These are phyloP conservation scores for Coracopsis vasa DNA, from an alignment of 2,113 vertebrate genomes.

Conservation along the genomic window DNA sequence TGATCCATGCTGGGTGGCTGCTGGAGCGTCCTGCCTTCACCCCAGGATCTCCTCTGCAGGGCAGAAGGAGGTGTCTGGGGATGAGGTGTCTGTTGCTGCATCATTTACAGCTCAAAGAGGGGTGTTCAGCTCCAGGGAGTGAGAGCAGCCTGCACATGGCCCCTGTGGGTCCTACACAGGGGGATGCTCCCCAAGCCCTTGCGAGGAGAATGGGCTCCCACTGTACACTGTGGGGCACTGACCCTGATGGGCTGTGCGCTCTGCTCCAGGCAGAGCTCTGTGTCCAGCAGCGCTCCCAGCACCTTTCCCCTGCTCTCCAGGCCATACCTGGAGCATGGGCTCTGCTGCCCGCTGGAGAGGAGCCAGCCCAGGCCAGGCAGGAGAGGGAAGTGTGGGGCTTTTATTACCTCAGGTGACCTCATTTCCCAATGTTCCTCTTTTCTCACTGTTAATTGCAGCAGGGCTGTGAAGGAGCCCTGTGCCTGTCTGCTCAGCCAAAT, in stretches of 20 bases:
- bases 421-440: conserved; percentile 33
- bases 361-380: background rate
- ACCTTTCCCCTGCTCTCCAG: background rate
- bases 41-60: too few relatives aligned
- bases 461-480: background rate
- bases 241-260: background rate
- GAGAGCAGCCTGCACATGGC: background rate
- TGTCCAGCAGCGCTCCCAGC: rapidly evolving
- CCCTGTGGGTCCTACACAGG: background rate
- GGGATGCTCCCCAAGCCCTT: background rate
- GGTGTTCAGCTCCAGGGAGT: background rate
- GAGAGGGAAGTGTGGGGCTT: background rate
- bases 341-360: background rate
- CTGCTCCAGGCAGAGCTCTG: background rate
- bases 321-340: background rate
- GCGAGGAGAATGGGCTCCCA: background rate
- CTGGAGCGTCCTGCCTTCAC: background rate
- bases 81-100: rapidly evolving
- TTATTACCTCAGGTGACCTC: conserved; percentile 43
- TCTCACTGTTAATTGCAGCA: conserved; percentile 6
- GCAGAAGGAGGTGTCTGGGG: background rate
- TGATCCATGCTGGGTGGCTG: background rate
- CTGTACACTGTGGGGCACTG: rapidly evolving
- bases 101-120: background rate
- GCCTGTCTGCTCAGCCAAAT: background rate